Base-by-base conservation (phyloP, 2,888 invertebrate genomes). In the Dasysyrphus tricinctus region DNA sequence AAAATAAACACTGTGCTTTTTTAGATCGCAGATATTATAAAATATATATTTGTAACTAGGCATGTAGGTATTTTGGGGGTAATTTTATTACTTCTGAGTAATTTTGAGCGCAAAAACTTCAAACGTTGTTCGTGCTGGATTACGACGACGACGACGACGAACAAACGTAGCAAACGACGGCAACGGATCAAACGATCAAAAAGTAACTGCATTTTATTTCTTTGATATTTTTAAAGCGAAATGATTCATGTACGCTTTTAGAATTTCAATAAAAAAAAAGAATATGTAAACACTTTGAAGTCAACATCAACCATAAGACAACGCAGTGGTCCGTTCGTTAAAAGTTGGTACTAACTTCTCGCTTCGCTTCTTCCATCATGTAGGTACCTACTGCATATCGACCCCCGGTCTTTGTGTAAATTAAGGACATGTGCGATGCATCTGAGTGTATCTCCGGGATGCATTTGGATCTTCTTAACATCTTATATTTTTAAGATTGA, bases 171-270 rank as follows among this genome's bases (percentile, higher is more conserved):
- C 24, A 24, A 24, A 24, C 24, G 32, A 57, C 34, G 57, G 11
- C 57, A 9, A 63, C 51, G 47, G 73, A 85, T 80, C 80, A 77
- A 80, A 80, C 73, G 75, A 79, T 82, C 82, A 78, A 67, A 72
- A 75, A 56, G 47, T 29, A 32, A 59, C 59, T 67, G 51, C 42
- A 61, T 78, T 42, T 34, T 47, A 44, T 67, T 57, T 65, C 39
- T 47, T 57, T 37, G 47, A 42, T 61, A 12, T 54, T 37, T 69
- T 11, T 12, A 69, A 78, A 63, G 39, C 24, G 32, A 72, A 82
- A 86, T 82, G 86, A 86, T 86, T 86, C 86, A 86, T 79, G 69
- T 44, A 69, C 44, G 56, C 49, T 74, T 85, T 81, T 74, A 74
- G 81, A 85, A 85, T 73, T 57, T 57, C 14, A 6, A 49, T 39